phyloP scores from a whole-genome alignment of 2,888 invertebrate genomes.

The Pimpla rufipes region DNA sequence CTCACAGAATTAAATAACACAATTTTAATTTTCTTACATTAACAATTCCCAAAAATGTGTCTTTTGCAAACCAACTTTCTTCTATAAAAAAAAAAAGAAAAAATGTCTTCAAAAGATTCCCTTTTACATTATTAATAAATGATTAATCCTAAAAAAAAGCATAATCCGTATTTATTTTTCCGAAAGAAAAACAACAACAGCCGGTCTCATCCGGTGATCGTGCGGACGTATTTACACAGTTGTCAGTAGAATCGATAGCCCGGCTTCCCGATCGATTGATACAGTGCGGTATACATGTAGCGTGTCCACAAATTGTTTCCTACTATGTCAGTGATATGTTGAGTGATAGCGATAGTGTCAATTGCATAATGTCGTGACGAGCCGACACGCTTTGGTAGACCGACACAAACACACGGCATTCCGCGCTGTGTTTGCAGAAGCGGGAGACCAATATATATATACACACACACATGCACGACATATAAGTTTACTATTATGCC shows the following conservation, averaged over 20 bases:
- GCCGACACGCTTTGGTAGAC: neutral
- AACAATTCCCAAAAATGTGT: no score
- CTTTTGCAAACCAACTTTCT: no score
- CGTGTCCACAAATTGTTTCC: constrained; percentile 17
- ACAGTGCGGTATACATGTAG: neutral
- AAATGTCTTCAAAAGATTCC: no score
- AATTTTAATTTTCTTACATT: no score
- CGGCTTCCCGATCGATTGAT: neutral
- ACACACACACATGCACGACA: neutral
- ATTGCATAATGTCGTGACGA: constrained; percentile 6
- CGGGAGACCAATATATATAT: neutral
- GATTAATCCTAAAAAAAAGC: neutral
- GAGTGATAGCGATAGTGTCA: constrained; percentile 13
- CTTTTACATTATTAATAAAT: neutral
- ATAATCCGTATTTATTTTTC: neutral
- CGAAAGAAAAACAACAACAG: neutral
- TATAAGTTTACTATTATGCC: constrained; percentile 14
- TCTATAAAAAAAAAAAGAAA: no score
- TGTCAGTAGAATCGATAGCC: neutral
- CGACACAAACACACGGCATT: neutral
- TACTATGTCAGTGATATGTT: constrained; percentile 2
- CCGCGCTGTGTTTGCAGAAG: constrained; percentile 3
- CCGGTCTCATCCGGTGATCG: neutral
- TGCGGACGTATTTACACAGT: neutral
- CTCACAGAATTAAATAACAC: no score